A percentile compares a stretch with the other conserved stretches of the same genome.
Conservation (phyloP, 2,113 vertebrate species). For the Lepidothrix coronata region DNA sequence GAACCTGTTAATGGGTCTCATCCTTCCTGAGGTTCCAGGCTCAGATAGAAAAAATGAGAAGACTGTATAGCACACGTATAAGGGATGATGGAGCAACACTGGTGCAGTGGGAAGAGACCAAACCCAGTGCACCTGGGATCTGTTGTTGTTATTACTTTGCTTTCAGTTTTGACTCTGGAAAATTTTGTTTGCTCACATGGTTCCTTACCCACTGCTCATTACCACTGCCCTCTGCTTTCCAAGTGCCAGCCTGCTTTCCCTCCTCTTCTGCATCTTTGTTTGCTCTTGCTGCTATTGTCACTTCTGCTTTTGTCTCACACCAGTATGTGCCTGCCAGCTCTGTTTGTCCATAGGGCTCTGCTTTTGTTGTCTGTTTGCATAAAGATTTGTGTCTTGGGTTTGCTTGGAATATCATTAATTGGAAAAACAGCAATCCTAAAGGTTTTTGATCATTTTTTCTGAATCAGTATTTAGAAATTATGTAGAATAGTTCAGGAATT, state of each 20-base stretch:
- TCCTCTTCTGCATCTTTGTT: not conserved
- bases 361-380: not conserved
- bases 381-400: not conserved
- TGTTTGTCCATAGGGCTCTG: not conserved
- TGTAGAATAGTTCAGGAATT: not conserved
- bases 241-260: not conserved
- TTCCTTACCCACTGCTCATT: not conserved
- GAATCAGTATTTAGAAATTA: not conserved
- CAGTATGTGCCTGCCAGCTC: not conserved
- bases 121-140: not conserved
- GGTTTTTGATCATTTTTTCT: not conserved
- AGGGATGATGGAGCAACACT: not conserved
- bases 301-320: not conserved
- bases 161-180: not conserved
- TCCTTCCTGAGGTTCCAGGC: not conserved
- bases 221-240: not conserved
- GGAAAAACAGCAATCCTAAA: not conserved
- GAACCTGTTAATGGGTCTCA: not conserved
- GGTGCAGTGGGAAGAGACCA: not conserved
- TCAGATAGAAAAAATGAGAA: not conserved
- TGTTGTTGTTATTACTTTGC: not conserved
- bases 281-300: not conserved
- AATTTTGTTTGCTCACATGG: not conserved
- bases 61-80: rapidly evolving
- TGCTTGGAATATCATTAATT: not conserved